Base-by-base conservation (phyloP, 2,888 invertebrate genomes). In the Netelia melanura region DNA sequence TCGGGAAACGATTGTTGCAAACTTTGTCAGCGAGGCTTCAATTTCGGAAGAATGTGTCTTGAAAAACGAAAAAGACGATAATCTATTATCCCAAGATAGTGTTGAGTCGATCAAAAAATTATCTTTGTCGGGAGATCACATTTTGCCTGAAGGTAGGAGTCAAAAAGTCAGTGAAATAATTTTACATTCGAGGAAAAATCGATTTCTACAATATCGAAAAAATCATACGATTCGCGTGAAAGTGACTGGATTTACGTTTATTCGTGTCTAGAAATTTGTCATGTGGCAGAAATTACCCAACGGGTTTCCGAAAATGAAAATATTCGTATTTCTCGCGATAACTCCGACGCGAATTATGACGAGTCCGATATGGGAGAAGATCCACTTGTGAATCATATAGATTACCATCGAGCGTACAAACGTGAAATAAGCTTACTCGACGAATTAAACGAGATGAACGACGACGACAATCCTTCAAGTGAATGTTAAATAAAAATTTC, bases 381-480 rank as follows among this genome's bases (percentile, higher is more conserved):
- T 58, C 10, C 21, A 6, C 10, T 21, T 9, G 17, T 9, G 21
- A 21, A 58, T 58, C 58, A 44, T 44, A 61, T 25, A 6, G 25
- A 43, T 43, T 75, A 75, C 68, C 52, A 70, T 70, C 71, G 68
- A 1, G 58, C 64, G 10, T 82, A 71, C 58, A 43, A 14, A 48
- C 6, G 21, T n/a, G 56, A 30, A 72, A 71, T 8, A 17, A 72
- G 30, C 30, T 72, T 65, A 10, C 38, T 80, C 17, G 72, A 65
- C 52, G 67, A 48, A 58, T 79, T 70, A 52, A 52, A 64, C 58
- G 54, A 62, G 6, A 62, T 70, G 3, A 56, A 61, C 25, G 64
- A 75, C 2, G 62, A 64, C 23, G 30, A 61, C 25, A 52, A 70
- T 9, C 48, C 70, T 44, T 62, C 79, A 71, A 52, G 79, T 79